Evolutionary conservation across 2,113 vertebrate species (phyloP), one percentile per base, ranked within the genome.

Genomic region (Uria aalge): DNA sequence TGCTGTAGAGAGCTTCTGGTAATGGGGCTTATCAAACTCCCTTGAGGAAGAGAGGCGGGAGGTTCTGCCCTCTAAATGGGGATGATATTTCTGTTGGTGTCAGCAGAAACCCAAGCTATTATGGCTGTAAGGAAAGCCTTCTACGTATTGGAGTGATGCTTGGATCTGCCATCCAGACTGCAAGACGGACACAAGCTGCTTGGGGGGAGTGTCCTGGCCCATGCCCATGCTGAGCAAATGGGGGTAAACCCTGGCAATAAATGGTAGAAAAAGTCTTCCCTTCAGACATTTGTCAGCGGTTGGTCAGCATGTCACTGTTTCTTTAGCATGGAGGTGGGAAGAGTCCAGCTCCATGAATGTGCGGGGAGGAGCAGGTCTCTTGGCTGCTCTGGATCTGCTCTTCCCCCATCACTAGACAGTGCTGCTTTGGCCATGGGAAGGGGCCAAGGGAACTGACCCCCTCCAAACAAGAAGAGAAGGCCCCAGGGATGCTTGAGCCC

Each of bases 151-250:
- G 12, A 78, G 32, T 6, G 29, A 17, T 48, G 32, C 3, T 4
- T 47, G 38, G 34, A 20, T 45, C 60, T 67, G 43, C n/a, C 9
- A 3, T 8, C 15, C 53, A 48, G 47, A 8, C 40, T 67, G 55
- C n/a, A 55, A 59, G 38, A 50, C 30, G 59, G 66, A 68, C 21
- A 27, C 34, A 41, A 34, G 57, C 50, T 84, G 8, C 15, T 17
- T 17, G 30, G 6, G 18, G 2, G 12, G 8, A n/a, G 24, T 17
- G 13, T 73, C 75, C 60, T 56, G 41, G 9, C 38, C 43, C 2
- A 0, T 0, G 0, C 30, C 15, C 1, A 0, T 0, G 0, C 43
- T 36, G n/a, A 57, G 24, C 27, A 86, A 55, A 36, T 3, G 9
- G 10, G 30, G 30, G n/a, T 36, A 40, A 45, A 32, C 26, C 8